Percentiles rank a stretch among this genome's conserved stretches.
phyloP scores from a whole-genome alignment of 2,888 invertebrate genomes.

The Drosophila anceps region DNA sequence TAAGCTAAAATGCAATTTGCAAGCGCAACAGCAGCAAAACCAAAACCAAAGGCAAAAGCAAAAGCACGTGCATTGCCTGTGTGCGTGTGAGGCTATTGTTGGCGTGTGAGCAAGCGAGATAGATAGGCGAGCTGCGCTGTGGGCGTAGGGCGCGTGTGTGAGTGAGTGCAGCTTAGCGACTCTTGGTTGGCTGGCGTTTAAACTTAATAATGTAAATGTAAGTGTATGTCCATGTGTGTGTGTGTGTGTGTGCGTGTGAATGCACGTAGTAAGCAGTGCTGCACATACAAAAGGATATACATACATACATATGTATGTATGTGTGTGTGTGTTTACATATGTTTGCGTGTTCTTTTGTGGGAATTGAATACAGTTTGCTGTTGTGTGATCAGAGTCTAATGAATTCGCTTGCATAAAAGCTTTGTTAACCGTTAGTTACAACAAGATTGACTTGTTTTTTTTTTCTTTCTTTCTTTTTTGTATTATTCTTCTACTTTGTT shows the following conservation, averaged over 20 bases:
- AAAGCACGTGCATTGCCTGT: constrained; percentile 52
- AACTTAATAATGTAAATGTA: constrained; percentile 1
- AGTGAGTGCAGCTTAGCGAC: constrained; percentile 48
- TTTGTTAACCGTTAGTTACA: constrained; percentile 34
- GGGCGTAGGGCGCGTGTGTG: constrained; percentile 24
- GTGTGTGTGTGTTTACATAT: background rate
- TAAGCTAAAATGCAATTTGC: constrained; percentile 46
- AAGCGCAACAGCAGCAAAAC: constrained; percentile 27
- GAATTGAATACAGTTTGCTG: background rate
- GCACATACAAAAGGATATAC: constrained; percentile 5
- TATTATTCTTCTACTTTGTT: background rate
- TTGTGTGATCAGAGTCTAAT: constrained; percentile 1
- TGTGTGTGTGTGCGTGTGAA: background rate
- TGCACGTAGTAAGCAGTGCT: background rate
- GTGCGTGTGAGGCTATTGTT: background rate
- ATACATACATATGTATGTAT: too few relatives aligned
- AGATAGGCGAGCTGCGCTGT: constrained; percentile 8
- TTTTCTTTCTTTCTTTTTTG: background rate
- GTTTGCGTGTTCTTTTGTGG: background rate
- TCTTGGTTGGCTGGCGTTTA: constrained; percentile 47
- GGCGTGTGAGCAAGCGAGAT: constrained; percentile 7
- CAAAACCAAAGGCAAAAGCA: constrained; percentile 26
- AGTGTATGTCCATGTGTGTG: background rate
- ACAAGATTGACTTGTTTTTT: constrained; percentile 43
- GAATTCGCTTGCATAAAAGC: background rate